Evolutionary conservation across 2,113 vertebrate genomes (phyloP).

Genomic region (Xiphorhynchus elegans): DNA sequence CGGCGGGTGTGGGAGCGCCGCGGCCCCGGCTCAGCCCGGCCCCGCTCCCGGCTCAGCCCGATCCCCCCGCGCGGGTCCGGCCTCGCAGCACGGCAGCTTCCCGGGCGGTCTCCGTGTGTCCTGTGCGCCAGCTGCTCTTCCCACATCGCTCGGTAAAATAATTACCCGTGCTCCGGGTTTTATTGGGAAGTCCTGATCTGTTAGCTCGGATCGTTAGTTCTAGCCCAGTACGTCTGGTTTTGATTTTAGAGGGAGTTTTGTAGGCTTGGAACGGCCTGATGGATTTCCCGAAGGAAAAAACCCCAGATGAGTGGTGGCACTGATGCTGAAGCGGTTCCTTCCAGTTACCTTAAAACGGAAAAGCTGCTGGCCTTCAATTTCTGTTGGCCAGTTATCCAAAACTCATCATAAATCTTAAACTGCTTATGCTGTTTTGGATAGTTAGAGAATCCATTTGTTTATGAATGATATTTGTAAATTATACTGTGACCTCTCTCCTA

Average conservation of each 20-base stretch:
- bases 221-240: fast-evolving
- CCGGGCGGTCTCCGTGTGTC: background rate
- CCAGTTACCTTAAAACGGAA: background rate
- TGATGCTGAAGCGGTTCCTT: background rate
- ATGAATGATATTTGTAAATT: background rate
- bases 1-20: too few species aligned
- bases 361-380: background rate
- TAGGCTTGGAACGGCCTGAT: background rate
- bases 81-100: background rate
- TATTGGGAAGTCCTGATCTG: fast-evolving
- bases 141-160: background rate
- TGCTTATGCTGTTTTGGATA: background rate
- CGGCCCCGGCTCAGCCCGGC: too few species aligned
- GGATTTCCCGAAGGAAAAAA: background rate
- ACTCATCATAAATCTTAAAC: background rate
- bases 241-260: background rate
- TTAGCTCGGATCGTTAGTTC: background rate
- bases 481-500: background rate
- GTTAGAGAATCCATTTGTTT: fast-evolving
- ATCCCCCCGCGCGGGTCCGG: background rate
- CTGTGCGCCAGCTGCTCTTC: background rate
- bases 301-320: too few species aligned
- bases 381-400: background rate
- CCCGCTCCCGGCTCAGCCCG: too few species aligned
- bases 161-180: background rate